Percentiles rank a stretch among this genome's conserved stretches.
Conservation (phyloP, 2,888 invertebrate genomes). For the Herminia tarsipennalis region DNA sequence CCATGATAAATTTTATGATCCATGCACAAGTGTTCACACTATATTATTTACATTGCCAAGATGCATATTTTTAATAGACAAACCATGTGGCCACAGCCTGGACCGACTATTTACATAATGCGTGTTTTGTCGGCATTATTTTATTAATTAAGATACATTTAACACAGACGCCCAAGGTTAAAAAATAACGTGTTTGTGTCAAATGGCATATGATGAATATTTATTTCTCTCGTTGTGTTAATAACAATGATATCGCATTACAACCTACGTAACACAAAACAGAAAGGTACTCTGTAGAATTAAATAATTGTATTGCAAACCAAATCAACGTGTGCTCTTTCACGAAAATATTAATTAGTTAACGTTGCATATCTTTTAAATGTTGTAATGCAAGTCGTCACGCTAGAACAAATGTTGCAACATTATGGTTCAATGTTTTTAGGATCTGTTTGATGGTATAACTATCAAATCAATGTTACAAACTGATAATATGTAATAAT, state of each 20-base stretch:
- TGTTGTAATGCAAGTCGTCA: conserved; percentile 45
- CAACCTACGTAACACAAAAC: conserved; percentile 6
- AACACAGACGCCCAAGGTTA: conserved; percentile 35
- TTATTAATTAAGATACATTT: conserved; percentile 24
- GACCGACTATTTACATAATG: conserved; percentile 6
- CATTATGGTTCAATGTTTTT: too few relatives aligned
- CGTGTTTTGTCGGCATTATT: conserved; percentile 11
- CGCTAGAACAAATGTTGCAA: conserved; percentile 50
- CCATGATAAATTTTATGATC: conserved; percentile 16
- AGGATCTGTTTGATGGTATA: too few relatives aligned
- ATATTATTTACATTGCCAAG: conserved; percentile 11
- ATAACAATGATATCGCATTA: conserved; percentile 39
- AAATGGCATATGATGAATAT: conserved; percentile 38
- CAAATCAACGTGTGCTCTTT: conserved; percentile 12
- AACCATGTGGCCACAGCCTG: conserved; percentile 16
- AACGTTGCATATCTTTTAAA: conserved; percentile 50
- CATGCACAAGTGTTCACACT: conserved; percentile 13
- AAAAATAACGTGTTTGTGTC: conserved; percentile 40
- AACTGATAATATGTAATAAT: too few relatives aligned
- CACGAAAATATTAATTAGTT: conserved; percentile 40
- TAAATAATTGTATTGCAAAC: too few relatives aligned
- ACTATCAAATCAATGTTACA: too few relatives aligned
- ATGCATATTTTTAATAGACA: conserved; percentile 13
- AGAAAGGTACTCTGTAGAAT: background rate
- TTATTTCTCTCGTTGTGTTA: conserved; percentile 34